A percentile compares a stretch with the other conserved stretches of the same genome.
Evolutionary conservation across 2,113 vertebrate species (phyloP).

Genomic region (Asarcornis scutulata): DNA sequence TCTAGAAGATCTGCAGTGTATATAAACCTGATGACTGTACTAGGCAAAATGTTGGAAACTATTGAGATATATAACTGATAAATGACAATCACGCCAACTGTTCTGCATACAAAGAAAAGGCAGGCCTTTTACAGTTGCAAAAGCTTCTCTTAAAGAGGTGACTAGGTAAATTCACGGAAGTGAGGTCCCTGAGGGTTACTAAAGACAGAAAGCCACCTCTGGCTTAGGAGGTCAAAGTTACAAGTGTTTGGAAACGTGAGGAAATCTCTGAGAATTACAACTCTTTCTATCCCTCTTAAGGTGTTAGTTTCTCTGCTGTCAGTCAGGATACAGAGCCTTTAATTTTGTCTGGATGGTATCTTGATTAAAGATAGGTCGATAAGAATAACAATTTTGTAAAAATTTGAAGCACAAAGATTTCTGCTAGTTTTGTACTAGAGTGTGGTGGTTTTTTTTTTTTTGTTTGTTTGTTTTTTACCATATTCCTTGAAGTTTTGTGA

Average conservation of each 20-base stretch:
- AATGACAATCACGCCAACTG: not conserved
- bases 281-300: not conserved
- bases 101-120: not conserved
- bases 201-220: not conserved
- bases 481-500: not conserved
- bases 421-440: not conserved
- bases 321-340: not conserved
- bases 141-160: not conserved
- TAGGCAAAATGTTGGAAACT: not conserved
- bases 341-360: not conserved
- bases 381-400: not conserved
- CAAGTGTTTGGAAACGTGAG: not conserved
- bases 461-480: not conserved
- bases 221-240: not conserved
- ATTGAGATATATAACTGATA: not conserved
- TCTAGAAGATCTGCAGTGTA: not conserved
- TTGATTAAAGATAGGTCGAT: fast-evolving
- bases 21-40: not conserved
- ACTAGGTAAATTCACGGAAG: not conserved
- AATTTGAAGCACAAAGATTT: not conserved
- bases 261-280: not conserved
- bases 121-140: not conserved
- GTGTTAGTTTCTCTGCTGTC: not conserved
- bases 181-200: not conserved
- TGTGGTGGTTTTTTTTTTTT: not conserved